phyloP scores from a whole-genome alignment of 2,888 invertebrate species.

The Ophion ventricosus region DNA sequence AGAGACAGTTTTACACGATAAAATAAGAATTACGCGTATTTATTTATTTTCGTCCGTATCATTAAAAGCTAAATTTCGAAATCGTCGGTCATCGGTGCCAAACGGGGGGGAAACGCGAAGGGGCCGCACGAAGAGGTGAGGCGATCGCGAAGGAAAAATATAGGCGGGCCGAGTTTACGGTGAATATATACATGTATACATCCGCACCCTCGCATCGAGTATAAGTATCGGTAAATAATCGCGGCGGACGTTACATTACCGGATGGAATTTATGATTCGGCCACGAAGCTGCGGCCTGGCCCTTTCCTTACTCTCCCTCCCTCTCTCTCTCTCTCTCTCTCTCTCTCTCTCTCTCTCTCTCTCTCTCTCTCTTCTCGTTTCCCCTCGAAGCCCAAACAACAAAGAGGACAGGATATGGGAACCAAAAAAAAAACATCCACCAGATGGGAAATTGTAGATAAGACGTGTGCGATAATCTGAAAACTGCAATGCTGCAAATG shows the following conservation, averaged over 20 bases:
- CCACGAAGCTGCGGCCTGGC: constrained; percentile 47
- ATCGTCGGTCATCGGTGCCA: constrained; percentile 12
- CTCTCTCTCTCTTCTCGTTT: too few relatives aligned
- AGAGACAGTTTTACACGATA: neutral
- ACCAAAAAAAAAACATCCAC: too few relatives aligned
- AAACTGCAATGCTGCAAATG: too few relatives aligned
- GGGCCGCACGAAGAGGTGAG: constrained; percentile 48
- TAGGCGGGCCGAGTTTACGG: constrained; percentile 65
- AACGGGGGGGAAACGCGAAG: constrained; percentile 57
- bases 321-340: too few relatives aligned
- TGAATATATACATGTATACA: neutral
- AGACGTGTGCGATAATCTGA: too few relatives aligned
- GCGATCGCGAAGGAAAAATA: constrained; percentile 26
- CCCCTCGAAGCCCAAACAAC: too few relatives aligned
- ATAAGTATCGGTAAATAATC: constrained; percentile 82
- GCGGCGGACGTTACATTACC: constrained; percentile 81
- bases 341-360: too few relatives aligned
- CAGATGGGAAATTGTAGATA: too few relatives aligned
- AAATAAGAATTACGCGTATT: neutral
- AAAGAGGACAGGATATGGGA: too few relatives aligned
- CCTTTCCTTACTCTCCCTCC: too few relatives aligned
- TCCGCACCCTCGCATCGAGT: constrained; percentile 68
- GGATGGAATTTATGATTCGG: constrained; percentile 81
- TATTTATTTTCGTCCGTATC: neutral
- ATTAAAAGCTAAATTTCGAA: neutral